These are phyloP conservation scores for Cichlasoma orientale DNA, from an alignment of 2,797 vertebrate genomes.

Conservation along the genomic window DNA sequence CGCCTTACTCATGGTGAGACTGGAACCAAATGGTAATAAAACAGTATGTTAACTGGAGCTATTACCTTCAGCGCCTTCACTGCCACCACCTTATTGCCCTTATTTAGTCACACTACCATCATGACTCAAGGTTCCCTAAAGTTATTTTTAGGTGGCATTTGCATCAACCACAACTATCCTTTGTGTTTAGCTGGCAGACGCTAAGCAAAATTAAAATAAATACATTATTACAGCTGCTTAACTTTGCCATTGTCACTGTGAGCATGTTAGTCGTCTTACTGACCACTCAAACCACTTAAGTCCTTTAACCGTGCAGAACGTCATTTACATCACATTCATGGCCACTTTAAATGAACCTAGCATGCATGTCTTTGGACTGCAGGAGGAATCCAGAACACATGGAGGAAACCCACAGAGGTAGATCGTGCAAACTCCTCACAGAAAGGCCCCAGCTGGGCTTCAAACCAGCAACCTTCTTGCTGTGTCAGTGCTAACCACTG, in stretches of 20 bases:
- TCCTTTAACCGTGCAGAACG: neutral
- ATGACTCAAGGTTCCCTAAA: neutral
- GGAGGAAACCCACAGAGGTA: neutral
- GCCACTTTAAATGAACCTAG: fast-evolving
- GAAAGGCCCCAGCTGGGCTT: no score
- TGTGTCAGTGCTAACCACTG: neutral
- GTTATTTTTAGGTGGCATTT: neutral
- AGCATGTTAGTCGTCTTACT: neutral
- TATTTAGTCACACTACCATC: neutral
- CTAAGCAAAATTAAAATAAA: no score
- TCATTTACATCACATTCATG: neutral
- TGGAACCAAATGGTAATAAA: slow-evolving; percentile 1
- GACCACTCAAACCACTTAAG: neutral
- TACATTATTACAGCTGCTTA: neutral
- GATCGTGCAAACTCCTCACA: no score
- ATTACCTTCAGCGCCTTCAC: neutral
- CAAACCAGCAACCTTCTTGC: no score
- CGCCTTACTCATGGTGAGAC: slow-evolving; percentile 63
- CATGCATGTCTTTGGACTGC: neutral
- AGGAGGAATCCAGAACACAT: neutral
- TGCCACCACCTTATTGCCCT: neutral
- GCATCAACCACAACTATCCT: neutral
- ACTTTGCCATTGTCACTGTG: neutral
- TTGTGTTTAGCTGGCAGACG: neutral
- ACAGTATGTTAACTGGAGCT: neutral